Conservation (phyloP, 2,797 vertebrate genomes). For the Microhierax caerulescens region DNA sequence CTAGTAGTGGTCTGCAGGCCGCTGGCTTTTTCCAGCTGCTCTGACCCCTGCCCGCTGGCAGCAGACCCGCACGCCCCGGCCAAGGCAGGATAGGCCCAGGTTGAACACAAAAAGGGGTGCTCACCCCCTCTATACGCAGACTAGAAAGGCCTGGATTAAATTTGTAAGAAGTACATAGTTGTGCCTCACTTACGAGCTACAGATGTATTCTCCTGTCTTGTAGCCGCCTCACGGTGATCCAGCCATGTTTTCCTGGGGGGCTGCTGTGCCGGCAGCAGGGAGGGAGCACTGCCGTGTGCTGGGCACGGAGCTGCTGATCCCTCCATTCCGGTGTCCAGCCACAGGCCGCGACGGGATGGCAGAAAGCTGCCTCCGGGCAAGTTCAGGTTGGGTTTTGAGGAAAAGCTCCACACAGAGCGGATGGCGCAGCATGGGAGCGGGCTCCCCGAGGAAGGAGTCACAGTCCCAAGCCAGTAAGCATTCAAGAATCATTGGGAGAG, state of each 20-base stretch:
- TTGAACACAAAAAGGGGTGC: fast-evolving
- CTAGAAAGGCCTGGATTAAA: background rate
- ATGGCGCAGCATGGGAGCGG: fast-evolving
- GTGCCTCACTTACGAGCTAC: background rate
- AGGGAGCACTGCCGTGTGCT: background rate
- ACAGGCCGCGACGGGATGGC: fast-evolving
- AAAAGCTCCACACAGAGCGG: background rate
- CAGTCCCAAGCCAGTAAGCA: fast-evolving
- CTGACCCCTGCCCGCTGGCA: background rate
- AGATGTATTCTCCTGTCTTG: background rate
- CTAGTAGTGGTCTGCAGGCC: background rate
- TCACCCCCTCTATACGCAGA: fast-evolving
- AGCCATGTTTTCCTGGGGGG: fast-evolving
- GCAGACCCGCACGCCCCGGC: background rate
- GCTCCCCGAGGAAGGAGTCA: background rate
- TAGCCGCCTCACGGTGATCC: background rate
- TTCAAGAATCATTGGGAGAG: background rate
- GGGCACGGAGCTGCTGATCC: background rate
- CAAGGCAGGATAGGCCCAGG: background rate
- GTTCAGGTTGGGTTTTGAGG: background rate
- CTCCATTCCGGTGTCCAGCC: fast-evolving
- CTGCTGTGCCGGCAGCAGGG: fast-evolving
- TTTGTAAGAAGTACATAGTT: background rate
- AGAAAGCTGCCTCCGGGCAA: background rate
- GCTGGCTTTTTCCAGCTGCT: background rate